Evolutionary conservation across 2,113 vertebrate genomes (phyloP).

Genomic region (Machaerirhynchus nigripectus): DNA sequence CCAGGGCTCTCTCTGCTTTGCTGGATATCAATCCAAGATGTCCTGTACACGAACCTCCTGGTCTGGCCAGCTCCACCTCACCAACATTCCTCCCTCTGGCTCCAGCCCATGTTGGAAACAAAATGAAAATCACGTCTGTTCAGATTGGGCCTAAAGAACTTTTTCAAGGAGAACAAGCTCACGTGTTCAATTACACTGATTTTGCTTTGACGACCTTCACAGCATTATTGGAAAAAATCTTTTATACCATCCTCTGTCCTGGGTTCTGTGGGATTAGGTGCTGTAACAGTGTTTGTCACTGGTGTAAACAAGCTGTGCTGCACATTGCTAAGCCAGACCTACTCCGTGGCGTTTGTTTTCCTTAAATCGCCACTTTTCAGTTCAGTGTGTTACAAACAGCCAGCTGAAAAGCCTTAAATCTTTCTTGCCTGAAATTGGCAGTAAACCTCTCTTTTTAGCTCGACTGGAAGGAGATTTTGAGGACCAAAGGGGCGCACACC

Average conservation of each 20-base stretch:
- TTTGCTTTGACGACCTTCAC: neutral
- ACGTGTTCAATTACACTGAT: neutral
- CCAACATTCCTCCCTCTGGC: neutral
- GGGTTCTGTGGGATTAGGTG: neutral
- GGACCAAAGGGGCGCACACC: neutral
- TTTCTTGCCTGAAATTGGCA: neutral
- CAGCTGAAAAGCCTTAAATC: constrained; percentile 53
- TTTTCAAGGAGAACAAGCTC: neutral
- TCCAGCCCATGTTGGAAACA: neutral
- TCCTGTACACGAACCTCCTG: neutral
- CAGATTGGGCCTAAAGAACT: neutral
- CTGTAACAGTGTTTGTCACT: neutral
- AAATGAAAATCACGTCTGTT: neutral
- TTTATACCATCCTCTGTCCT: neutral
- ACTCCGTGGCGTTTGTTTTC: neutral
- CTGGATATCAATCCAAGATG: neutral
- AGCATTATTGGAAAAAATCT: neutral
- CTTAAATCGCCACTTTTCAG: neutral
- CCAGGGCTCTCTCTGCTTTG: neutral
- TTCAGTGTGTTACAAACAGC: neutral
- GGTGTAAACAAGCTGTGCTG: neutral
- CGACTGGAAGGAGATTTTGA: neutral
- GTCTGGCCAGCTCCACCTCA: neutral
- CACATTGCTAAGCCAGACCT: neutral
- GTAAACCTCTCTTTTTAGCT: neutral